Conservation (phyloP, 1,140 invertebrate genomes). For the Euschistus heros region DNA sequence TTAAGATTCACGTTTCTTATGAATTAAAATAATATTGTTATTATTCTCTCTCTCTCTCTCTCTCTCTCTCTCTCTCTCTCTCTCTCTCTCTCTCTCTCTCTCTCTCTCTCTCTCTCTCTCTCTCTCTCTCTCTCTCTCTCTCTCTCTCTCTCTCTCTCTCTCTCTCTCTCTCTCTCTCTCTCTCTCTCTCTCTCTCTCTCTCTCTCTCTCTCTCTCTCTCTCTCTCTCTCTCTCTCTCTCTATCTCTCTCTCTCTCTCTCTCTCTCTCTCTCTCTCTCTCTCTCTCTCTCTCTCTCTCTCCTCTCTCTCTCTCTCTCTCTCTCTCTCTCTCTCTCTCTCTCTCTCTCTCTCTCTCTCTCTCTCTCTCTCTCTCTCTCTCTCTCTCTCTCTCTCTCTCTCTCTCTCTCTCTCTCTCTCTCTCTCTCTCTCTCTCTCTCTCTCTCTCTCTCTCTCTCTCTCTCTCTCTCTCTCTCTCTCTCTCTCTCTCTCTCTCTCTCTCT, state of each 20-base stretch:
- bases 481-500: conserved; percentile 18
- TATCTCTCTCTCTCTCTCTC: conserved; percentile 12
- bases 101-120: conserved; percentile 19
- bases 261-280: conserved; percentile 15
- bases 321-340: conserved; percentile 15
- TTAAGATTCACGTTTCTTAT: too few relatives aligned
- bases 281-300: conserved; percentile 15
- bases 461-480: conserved; percentile 18
- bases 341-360: conserved; percentile 15
- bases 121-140: conserved; percentile 19
- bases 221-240: conserved; percentile 14
- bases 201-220: conserved; percentile 15
- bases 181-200: conserved; percentile 15
- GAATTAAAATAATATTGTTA: too few relatives aligned
- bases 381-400: conserved; percentile 6
- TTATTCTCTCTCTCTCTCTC: conserved; percentile 15
- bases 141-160: conserved; percentile 19
- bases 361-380: conserved; percentile 15
- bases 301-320: conserved; percentile 15
- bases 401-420: not conserved
- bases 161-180: conserved; percentile 18
- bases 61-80: conserved; percentile 19
- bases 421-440: conserved; percentile 20
- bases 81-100: conserved; percentile 19
- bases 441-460: conserved; percentile 20